Percentiles rank a stretch among this genome's conserved stretches.
Evolutionary conservation across 1,140 invertebrate species (phyloP).

Genomic region (Ips nitidus): DNA sequence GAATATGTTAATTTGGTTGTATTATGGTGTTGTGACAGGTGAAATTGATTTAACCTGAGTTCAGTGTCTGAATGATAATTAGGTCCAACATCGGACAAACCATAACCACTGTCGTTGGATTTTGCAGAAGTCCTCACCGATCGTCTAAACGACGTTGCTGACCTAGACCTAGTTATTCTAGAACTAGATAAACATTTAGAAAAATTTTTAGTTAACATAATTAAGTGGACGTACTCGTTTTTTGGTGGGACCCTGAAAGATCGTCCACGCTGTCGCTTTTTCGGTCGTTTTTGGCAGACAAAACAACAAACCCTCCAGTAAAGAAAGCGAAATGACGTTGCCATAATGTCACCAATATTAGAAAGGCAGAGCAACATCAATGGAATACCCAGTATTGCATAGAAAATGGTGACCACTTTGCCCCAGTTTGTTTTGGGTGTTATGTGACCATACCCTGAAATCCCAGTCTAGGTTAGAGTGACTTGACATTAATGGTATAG

Average conservation of each 20-base stretch:
- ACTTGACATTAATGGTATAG: background rate
- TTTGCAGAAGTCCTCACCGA: constrained; percentile 70
- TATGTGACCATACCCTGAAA: constrained; percentile 91
- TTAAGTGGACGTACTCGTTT: constrained; percentile 27
- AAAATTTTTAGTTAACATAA: constrained; percentile 6
- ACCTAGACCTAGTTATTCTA: constrained; percentile 54
- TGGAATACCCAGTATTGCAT: constrained; percentile 93
- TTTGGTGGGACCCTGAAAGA: constrained; percentile 36
- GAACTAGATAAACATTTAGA: constrained; percentile 24
- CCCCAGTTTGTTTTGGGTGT: constrained; percentile 90
- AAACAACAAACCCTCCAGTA: constrained; percentile 91
- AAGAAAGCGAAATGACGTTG: constrained; percentile 86
- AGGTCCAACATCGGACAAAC: constrained; percentile 50
- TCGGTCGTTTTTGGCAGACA: constrained; percentile 79
- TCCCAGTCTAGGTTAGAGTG: constrained; percentile 7
- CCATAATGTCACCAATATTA: constrained; percentile 96
- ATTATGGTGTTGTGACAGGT: background rate
- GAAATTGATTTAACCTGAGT: constrained; percentile 53
- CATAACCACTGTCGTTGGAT: constrained; percentile 64
- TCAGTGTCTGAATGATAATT: constrained; percentile 61
- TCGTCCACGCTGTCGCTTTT: constrained; percentile 57
- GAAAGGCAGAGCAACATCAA: constrained; percentile 92
- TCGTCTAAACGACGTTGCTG: constrained; percentile 58
- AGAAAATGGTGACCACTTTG: constrained; percentile 93
- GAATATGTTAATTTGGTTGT: background rate